Evolutionary conservation across 2,888 invertebrate species (phyloP).

Genomic region (Tipula lateralis): DNA sequence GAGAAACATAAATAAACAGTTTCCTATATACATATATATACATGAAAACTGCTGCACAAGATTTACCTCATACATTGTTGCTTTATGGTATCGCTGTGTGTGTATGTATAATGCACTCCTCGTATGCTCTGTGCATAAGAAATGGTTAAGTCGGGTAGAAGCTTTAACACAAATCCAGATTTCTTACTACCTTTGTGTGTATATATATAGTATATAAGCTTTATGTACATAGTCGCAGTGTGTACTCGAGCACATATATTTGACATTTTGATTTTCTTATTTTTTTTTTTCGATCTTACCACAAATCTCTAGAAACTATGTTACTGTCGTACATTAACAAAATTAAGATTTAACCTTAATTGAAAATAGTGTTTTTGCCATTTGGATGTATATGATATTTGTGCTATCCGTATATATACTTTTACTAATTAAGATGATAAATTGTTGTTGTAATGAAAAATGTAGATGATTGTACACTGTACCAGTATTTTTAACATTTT

Average conservation of each 20-base stretch:
- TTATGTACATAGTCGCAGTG: neutral
- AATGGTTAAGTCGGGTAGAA: neutral
- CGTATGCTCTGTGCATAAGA: too few relatives aligned
- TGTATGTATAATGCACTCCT: neutral
- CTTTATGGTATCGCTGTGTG: neutral
- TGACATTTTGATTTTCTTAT: neutral
- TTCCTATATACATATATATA: neutral
- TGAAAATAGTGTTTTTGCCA: neutral
- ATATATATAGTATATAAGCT: neutral
- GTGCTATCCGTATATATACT: too few relatives aligned
- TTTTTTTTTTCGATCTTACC: neutral
- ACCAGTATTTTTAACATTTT: too few relatives aligned
- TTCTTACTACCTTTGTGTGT: neutral
- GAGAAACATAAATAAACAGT: neutral
- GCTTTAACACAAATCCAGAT: neutral
- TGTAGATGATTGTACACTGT: too few relatives aligned
- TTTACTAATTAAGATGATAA: too few relatives aligned
- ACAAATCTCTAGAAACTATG: neutral
- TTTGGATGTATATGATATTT: neutral
- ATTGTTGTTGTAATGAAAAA: too few relatives aligned
- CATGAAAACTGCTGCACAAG: neutral
- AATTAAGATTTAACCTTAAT: conserved; percentile 24
- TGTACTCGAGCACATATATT: too few relatives aligned
- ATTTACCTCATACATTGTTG: neutral
- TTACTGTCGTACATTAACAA: conserved; percentile 13